Conservation (phyloP, 2,888 invertebrate genomes). For the Erannis defoliaria region DNA sequence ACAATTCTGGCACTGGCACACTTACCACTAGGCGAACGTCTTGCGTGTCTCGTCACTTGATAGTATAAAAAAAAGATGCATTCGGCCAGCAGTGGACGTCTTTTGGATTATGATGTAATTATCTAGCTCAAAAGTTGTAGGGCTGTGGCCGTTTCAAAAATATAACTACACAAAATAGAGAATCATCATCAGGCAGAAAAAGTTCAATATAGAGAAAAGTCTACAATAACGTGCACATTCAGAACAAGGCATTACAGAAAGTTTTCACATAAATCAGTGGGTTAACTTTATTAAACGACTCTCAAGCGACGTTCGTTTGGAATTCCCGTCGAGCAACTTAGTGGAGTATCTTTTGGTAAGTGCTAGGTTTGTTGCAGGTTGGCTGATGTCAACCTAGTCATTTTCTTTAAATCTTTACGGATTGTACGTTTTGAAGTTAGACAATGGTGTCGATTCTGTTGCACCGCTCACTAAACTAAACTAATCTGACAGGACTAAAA, state of each 20-base stretch:
- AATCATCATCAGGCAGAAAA: too few relatives aligned
- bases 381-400: slow-evolving; percentile 10
- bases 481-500: too few relatives aligned
- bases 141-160: too few relatives aligned
- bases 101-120: too few relatives aligned
- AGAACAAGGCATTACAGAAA: slow-evolving; percentile 52
- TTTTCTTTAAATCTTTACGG: slow-evolving; percentile 6
- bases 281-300: slow-evolving; percentile 84
- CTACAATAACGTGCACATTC: slow-evolving; percentile 56
- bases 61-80: too few relatives aligned
- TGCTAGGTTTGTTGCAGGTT: slow-evolving; percentile 20
- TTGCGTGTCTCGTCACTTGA: too few relatives aligned
- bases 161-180: neutral
- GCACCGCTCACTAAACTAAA: too few relatives aligned
- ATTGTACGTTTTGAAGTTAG: slow-evolving; percentile 9
- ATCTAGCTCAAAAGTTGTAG: too few relatives aligned
- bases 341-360: slow-evolving; percentile 23
- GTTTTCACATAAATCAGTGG: slow-evolving; percentile 81
- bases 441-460: too few relatives aligned
- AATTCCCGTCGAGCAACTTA: slow-evolving; percentile 71
- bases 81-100: too few relatives aligned
- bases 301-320: slow-evolving; percentile 81
- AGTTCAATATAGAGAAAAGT: slow-evolving; percentile 4
- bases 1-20: too few relatives aligned
- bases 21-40: too few relatives aligned